Evolutionary conservation across 2,797 vertebrate genomes (phyloP), one percentile per base, ranked within the genome.

Genomic region (Cottoperca gobio): DNA sequence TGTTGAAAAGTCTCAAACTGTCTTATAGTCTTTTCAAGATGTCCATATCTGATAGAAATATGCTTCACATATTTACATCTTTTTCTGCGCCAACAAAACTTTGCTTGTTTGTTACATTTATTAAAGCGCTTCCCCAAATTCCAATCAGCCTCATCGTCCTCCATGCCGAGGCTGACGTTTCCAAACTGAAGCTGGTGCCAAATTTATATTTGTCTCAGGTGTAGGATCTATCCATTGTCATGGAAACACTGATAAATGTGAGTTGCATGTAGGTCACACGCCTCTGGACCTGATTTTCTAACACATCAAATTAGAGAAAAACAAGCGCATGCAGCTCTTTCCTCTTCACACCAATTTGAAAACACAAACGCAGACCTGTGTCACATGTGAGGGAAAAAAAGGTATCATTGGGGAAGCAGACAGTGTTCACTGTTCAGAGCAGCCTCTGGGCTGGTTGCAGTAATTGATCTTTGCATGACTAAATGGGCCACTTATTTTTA

Each of bases 401-500:
- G 59, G 76, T 66, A 57, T 63, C 40, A 37, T 71, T 40, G 43
- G 49, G 61, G 73, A 81, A 70, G 63, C 60, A 62, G 75, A 71
- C 72, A 31, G 49, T 37, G 40, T 42, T 53, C 10, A 1, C 65
- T 55, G 72, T 71, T 77, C 70, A 28, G 71, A 66, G 60, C 72
- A 7, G 70, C 81, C 45, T 60, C 71, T 42, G 35, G 28, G 60
- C 73, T 35, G 70, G 45, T 70, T 71, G 82, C 67, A 58, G 81
- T 90, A 86, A 92, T 89, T 89, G 88, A 93, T 93, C 91, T 89
- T 86, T 83, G 81, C 82, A 81, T 80, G 88, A 82, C 54, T 86
- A 93, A 93, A 91, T 93, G 87, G 92, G 91, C 67, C 92, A 92
- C 81, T 91, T 93, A 91, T 93, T 92, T 93, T 90, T 89, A 83